Base-by-base conservation (phyloP, 2,888 invertebrate genomes). In the Pocota personata region DNA sequence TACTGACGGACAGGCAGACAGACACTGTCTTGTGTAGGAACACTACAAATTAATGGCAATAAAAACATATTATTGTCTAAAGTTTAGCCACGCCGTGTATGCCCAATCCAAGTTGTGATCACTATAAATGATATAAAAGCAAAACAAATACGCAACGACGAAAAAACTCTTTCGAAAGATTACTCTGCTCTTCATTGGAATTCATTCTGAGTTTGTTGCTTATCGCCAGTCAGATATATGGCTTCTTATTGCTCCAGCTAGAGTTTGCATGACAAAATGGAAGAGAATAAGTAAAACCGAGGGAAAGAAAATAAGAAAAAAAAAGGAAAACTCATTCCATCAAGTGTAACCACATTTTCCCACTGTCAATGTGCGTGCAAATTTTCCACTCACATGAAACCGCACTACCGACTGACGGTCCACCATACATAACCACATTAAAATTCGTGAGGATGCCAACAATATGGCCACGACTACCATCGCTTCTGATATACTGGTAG, bases 361-460 rank as follows among this genome's bases (percentile, higher is more conserved):
- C 64, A 66, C 60, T 82, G 78, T 60, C 78, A 82, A 66, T 67
- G 58, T 72, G 64, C 50, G 77, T 58, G 40, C 27, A 72, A 64
- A 64, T 50, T 32, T 80, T 66, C 67, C 67, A 80, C 69, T 62
- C 52, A 50, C 66, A 40, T 71, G 10, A 58, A 58, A 66, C 72
- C 64, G 69, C 57, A 72, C 46, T 50, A 69, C 64, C 67, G 46
- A 27, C 78, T 69, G 76, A 75, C 58, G 46, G 58, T 48, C 43
- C 52, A 71, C 52, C 55, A 64, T 35, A n/a, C 37, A 57, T 67
- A 73, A 73, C 73, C 55, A 40, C 79, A 67, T 73, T 83, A 73
- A 69, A 79, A 83, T 73, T 73, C 67, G 62, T 79, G 16, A 48
- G 62, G 60, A 79, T 83, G 79, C 73, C 58, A 77, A 78, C 78